phyloP scores from a whole-genome alignment of 2,113 vertebrate genomes.

The Oncorhynchus kisutch region DNA sequence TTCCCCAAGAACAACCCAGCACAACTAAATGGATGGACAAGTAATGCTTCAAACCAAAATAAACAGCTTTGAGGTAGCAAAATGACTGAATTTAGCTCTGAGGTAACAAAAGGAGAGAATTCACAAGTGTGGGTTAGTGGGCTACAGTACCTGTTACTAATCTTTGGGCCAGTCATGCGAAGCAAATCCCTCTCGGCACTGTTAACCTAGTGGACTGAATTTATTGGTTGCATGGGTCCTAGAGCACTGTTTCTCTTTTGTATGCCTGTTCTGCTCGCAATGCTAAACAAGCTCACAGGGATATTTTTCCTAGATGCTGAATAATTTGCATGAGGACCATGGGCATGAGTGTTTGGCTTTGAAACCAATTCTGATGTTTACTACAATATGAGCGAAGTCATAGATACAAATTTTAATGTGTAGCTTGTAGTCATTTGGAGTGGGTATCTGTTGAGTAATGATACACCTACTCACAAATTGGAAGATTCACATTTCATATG shows the following conservation, averaged over 20 bases:
- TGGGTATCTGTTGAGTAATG: neutral
- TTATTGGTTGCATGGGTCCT: conserved; percentile 20
- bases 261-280: conserved; percentile 35
- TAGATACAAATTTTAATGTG: no score
- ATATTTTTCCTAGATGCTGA: conserved; percentile 25
- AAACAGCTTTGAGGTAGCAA: conserved; percentile 53
- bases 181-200: conserved; percentile 50
- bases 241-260: conserved; percentile 34
- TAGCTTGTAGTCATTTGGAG: no score
- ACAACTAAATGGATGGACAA: conserved; percentile 52
- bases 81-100: conserved; percentile 45
- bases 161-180: conserved; percentile 41
- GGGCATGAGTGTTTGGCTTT: conserved; percentile 30
- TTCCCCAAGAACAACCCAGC: conserved; percentile 45
- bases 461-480: neutral
- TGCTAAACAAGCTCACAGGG: conserved; percentile 48
- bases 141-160: conserved; percentile 38
- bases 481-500: neutral
- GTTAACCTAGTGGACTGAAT: conserved; percentile 40
- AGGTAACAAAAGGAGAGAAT: conserved; percentile 64
- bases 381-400: no score
- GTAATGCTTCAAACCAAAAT: conserved; percentile 63
- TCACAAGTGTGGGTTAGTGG: conserved; percentile 20
- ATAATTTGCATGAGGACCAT: conserved; percentile 28
- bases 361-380: conserved; percentile 9